Evolutionary conservation across 2,888 invertebrate genomes (phyloP).

Genomic region (Lobophora halterata): DNA sequence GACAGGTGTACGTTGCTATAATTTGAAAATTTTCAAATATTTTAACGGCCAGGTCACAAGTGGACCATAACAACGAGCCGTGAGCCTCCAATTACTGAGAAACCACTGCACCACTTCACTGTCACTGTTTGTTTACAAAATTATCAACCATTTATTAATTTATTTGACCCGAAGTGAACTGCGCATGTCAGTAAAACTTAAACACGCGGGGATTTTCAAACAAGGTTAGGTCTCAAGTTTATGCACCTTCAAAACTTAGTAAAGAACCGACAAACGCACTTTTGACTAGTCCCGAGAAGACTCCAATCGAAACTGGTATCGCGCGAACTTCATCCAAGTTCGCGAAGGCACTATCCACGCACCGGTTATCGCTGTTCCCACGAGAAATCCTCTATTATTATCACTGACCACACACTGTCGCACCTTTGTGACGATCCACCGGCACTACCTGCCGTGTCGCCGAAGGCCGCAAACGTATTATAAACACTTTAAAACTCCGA

Average conservation of each 20-base stretch:
- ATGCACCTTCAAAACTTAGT: slow-evolving; percentile 55
- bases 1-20: slow-evolving; percentile 73
- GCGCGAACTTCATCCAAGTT: slow-evolving; percentile 48
- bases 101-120: slow-evolving; percentile 57
- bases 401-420: slow-evolving; percentile 54
- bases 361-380: slow-evolving; percentile 48
- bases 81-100: slow-evolving; percentile 57
- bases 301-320: slow-evolving; percentile 57
- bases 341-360: slow-evolving; percentile 36
- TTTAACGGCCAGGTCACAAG: slow-evolving; percentile 35
- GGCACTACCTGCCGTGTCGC: slow-evolving; percentile 70
- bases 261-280: slow-evolving; percentile 54
- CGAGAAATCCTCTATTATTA: slow-evolving; percentile 46
- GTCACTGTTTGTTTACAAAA: slow-evolving; percentile 74
- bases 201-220: slow-evolving; percentile 74
- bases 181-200: slow-evolving; percentile 75
- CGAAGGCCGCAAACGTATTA: slow-evolving; percentile 71
- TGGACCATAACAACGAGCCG: slow-evolving; percentile 36
- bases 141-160: slow-evolving; percentile 70
- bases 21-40: slow-evolving; percentile 55
- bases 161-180: slow-evolving; percentile 63
- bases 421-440: slow-evolving; percentile 60
- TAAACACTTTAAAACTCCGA: slow-evolving; percentile 76
- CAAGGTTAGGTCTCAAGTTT: slow-evolving; percentile 74
- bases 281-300: slow-evolving; percentile 54